Percentiles rank a stretch among this genome's conserved stretches.
phyloP scores from a whole-genome alignment of 2,888 invertebrate species.

The Parelbella ahira region DNA sequence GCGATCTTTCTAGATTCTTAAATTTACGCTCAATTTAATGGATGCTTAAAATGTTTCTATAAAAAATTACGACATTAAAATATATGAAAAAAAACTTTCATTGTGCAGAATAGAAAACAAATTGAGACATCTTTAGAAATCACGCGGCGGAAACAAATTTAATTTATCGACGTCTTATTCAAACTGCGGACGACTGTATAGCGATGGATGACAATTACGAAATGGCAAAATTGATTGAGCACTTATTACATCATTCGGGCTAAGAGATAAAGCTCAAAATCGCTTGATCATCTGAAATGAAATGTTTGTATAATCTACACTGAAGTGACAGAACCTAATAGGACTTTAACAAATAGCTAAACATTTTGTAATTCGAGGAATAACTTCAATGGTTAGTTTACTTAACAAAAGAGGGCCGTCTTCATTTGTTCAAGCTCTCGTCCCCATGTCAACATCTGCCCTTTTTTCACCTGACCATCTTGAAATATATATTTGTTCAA shows the following conservation, averaged over 20 bases:
- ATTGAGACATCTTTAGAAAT: conserved; percentile 73
- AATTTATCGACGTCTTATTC: conserved; percentile 77
- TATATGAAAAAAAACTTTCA: conserved; percentile 27
- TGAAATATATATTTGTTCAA: conserved; percentile 75
- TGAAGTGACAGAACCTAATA: conserved; percentile 74
- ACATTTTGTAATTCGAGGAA: conserved; percentile 77
- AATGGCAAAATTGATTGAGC: conserved; percentile 37
- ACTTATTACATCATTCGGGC: conserved; percentile 30
- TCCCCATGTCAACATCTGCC: conserved; percentile 71
- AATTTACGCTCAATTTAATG: conserved; percentile 16
- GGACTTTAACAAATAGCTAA: conserved; percentile 79
- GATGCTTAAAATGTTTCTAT: background rate
- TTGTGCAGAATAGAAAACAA: conserved; percentile 64
- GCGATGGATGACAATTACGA: conserved; percentile 69
- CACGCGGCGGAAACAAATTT: conserved; percentile 76
- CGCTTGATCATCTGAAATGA: conserved; percentile 7
- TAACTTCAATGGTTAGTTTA: conserved; percentile 70
- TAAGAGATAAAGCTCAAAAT: conserved; percentile 34
- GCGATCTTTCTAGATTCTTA: too few species aligned
- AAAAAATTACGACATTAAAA: conserved; percentile 7
- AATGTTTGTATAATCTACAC: conserved; percentile 48
- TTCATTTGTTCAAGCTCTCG: conserved; percentile 55
- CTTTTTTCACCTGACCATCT: conserved; percentile 62
- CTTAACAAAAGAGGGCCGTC: conserved; percentile 61
- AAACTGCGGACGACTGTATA: conserved; percentile 60